Evolutionary conservation across 2,888 invertebrate genomes (phyloP).

Genomic region (Drosophila phalerata): DNA sequence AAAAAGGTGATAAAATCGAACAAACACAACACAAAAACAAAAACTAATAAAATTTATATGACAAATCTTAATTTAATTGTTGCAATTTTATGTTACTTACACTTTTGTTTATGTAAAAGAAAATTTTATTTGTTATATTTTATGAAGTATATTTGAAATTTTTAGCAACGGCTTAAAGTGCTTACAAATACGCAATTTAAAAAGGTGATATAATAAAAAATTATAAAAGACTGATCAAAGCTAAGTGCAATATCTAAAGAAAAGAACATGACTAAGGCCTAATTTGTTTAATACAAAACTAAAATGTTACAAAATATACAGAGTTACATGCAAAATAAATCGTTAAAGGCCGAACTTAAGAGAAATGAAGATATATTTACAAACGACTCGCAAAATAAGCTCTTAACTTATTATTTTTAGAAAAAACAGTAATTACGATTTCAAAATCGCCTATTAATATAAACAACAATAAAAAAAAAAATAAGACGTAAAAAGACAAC

Average conservation of each 20-base stretch:
- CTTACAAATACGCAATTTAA: slow-evolving; percentile 22
- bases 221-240: slow-evolving; percentile 53
- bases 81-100: slow-evolving; percentile 75
- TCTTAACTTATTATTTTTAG: slow-evolving; percentile 17
- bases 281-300: slow-evolving; percentile 21
- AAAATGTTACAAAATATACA: slow-evolving; percentile 27
- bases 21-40: slow-evolving; percentile 40
- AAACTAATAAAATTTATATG: slow-evolving; percentile 48
- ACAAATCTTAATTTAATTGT: slow-evolving; percentile 66
- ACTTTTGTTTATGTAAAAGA: slow-evolving; percentile 68
- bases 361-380: slow-evolving; percentile 16
- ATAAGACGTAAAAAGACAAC: background rate
- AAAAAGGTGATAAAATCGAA: slow-evolving; percentile 67
- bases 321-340: slow-evolving; percentile 17
- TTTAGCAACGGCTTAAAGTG: slow-evolving; percentile 19
- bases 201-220: slow-evolving; percentile 47
- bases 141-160: slow-evolving; percentile 26
- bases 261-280: slow-evolving; percentile 7
- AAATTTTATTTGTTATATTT: slow-evolving; percentile 70
- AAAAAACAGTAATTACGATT: background rate
- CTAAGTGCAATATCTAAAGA: slow-evolving; percentile 16
- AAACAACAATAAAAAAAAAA: slow-evolving; percentile 1
- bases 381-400: slow-evolving; percentile 1
- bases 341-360: slow-evolving; percentile 2
- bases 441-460: background rate